phyloP scores from a whole-genome alignment of 2,113 vertebrate species.

The Platycercus adscitus region DNA sequence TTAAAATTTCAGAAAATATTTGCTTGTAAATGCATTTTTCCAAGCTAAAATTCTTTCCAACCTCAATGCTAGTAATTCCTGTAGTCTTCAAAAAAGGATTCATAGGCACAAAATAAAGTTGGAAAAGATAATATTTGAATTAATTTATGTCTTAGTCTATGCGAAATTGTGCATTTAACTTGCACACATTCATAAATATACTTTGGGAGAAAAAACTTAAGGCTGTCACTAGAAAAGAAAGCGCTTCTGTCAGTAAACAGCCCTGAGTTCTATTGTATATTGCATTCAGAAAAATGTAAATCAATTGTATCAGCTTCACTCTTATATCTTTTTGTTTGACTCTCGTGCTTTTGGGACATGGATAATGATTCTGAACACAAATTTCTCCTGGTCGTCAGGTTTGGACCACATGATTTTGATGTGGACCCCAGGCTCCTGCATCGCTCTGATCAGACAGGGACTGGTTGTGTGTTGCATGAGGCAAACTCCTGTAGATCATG shows the following conservation, averaged over 20 bases:
- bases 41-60: constrained; percentile 42
- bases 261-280: background rate
- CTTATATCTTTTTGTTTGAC: background rate
- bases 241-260: background rate
- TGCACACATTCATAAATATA: background rate
- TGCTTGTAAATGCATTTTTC: constrained; percentile 35
- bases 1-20: constrained; percentile 37
- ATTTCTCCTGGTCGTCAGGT: background rate
- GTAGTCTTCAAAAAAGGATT: constrained; percentile 45
- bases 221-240: background rate
- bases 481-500: background rate
- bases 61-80: constrained; percentile 57
- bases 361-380: background rate
- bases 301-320: background rate
- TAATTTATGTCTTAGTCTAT: constrained; percentile 6
- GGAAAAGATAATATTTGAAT: background rate
- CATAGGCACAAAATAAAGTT: constrained; percentile 6
- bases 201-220: background rate
- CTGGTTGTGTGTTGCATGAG: background rate
- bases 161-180: background rate
- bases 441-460: background rate
- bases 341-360: background rate
- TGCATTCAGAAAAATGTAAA: background rate
- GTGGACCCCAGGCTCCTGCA: background rate
- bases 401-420: background rate